Conservation (phyloP, 2,888 invertebrate genomes). For the Chaetogeoica ovagalla region DNA sequence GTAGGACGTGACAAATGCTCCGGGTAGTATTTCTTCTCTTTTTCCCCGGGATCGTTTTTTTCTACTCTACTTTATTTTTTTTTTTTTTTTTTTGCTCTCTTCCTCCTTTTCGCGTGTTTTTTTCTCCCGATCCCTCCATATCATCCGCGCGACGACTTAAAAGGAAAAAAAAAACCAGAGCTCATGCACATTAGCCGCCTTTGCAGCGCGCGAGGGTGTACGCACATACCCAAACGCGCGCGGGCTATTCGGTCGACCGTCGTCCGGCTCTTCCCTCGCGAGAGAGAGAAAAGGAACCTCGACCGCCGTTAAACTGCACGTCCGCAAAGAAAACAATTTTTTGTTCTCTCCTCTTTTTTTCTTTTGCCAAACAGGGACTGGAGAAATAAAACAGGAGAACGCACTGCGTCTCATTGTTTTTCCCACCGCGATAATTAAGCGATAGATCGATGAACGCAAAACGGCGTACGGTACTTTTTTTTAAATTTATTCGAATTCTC, state of each 20-base stretch:
- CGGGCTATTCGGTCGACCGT: constrained; percentile 23
- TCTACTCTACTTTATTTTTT: not conserved
- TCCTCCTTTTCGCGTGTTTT: not conserved
- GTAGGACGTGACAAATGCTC: constrained; percentile 53
- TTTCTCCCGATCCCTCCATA: not conserved
- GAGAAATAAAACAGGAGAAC: no score
- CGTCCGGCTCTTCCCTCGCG: not conserved
- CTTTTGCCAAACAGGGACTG: no score
- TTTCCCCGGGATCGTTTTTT: constrained; percentile 34
- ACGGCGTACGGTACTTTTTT: no score
- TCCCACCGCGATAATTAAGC: no score
- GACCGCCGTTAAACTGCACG: not conserved
- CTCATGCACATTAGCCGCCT: constrained; percentile 49
- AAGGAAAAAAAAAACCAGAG: constrained; percentile 26
- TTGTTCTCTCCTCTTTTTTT: not conserved
- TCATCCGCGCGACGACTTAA: constrained; percentile 16
- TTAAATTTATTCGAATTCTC: no score
- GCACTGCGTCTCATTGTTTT: no score
- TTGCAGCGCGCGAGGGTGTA: not conserved
- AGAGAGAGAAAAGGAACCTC: not conserved
- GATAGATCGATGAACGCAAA: no score
- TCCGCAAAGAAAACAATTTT: not conserved
- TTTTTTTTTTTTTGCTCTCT: not conserved
- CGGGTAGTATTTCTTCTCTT: constrained; percentile 38
- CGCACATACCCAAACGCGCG: not conserved